phyloP scores from a whole-genome alignment of 2,113 vertebrate genomes.

The Poeciliopsis occidentalis region DNA sequence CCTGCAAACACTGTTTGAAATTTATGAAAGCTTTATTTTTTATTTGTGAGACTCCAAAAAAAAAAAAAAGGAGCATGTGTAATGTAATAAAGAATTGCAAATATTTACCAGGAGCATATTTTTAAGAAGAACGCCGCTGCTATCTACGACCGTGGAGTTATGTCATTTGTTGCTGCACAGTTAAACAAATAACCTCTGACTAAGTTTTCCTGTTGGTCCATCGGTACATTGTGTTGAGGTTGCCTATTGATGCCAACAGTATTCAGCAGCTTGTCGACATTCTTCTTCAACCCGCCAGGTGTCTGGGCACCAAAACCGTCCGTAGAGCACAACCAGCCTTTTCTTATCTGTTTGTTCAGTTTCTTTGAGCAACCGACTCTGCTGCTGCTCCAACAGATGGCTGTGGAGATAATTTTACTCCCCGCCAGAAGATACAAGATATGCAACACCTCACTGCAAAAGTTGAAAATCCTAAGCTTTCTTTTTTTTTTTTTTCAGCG shows the following conservation, averaged over 20 bases:
- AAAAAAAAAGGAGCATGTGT: too few relatives aligned
- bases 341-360: conserved; percentile 1
- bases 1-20: too few relatives aligned
- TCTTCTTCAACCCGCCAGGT: neutral
- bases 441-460: neutral
- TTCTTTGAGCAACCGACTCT: neutral
- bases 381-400: neutral
- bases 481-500: neutral
- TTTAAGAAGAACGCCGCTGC: too few relatives aligned
- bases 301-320: neutral
- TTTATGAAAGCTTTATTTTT: too few relatives aligned
- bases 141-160: neutral
- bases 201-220: neutral
- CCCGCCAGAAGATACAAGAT: neutral
- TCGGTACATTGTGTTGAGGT: neutral
- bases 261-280: neutral
- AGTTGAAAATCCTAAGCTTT: neutral
- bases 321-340: neutral
- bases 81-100: neutral
- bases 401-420: neutral
- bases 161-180: neutral
- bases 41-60: too few relatives aligned
- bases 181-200: neutral
- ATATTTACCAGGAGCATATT: too few relatives aligned
- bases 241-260: neutral